These are phyloP conservation scores for Steinernema hermaphroditum DNA, from an alignment of 2,888 invertebrate genomes.

Conservation along the genomic window DNA sequence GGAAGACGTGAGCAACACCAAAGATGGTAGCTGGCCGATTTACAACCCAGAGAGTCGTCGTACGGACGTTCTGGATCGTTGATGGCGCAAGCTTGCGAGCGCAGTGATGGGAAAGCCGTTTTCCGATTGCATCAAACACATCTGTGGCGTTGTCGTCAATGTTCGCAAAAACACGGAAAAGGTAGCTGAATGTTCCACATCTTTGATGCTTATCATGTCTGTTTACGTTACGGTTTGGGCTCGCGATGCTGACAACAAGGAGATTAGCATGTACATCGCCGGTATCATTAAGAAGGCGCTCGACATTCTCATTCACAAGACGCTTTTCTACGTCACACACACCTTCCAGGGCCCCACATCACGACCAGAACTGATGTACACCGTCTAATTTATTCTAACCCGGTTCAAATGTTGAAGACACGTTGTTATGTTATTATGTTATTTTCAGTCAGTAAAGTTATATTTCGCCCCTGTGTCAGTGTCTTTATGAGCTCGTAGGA, in stretches of 20 bases:
- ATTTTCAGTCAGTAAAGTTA: no score
- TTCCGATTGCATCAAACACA: conserved; percentile 78
- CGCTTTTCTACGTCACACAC: conserved; percentile 62
- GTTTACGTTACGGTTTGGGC: conserved; percentile 94
- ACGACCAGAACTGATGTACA: no score
- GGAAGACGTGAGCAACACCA: conserved; percentile 88
- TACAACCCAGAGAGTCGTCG: conserved; percentile 71
- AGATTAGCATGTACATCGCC: conserved; percentile 67
- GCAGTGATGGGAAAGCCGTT: conserved; percentile 94
- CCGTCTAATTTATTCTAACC: no score
- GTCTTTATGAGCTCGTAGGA: no score
- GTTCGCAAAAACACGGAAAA: conserved; percentile 89
- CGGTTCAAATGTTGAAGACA: no score
- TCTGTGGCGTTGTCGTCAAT: conserved; percentile 95
- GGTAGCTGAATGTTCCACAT: conserved; percentile 69
- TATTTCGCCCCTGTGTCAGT: no score
- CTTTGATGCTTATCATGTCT: conserved; percentile 69
- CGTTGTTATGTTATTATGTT: no score
- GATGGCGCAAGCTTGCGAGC: conserved; percentile 66
- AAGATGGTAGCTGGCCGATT: conserved; percentile 89
- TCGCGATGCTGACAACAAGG: conserved; percentile 78
- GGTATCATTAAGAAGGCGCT: conserved; percentile 55
- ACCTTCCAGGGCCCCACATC: conserved; percentile 34
- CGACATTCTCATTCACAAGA: conserved; percentile 54
- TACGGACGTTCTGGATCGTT: conserved; percentile 57